Evolutionary conservation across 1,140 invertebrate genomes (phyloP).

Genomic region (Apis mellifera): Amel_HAv3.1 CM009935.2:208001-208500

Average conservation of each 20-base stretch:
- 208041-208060: not conserved
- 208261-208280: constrained; percentile 89
- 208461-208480: constrained; percentile 4
- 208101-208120: not conserved
- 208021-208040: constrained; percentile 27
- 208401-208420: constrained; percentile 95
- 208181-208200: constrained; percentile 93
- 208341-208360: constrained; percentile 91
- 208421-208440: constrained; percentile 91
- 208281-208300: constrained; percentile 89
- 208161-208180: constrained; percentile 91
- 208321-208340: constrained; percentile 90
- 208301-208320: constrained; percentile 93
- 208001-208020: not conserved
- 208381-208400: constrained; percentile 94
- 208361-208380: constrained; percentile 87
- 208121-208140: not conserved
- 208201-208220: constrained; percentile 92
- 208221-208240: constrained; percentile 90
- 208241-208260: constrained; percentile 91
- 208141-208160: constrained; percentile 80
- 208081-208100: not conserved
- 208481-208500: not conserved
- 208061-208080: not conserved
- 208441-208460: constrained; percentile 85